phyloP scores from a whole-genome alignment of 1,140 invertebrate species.

The Drosophila guanche region DNA sequence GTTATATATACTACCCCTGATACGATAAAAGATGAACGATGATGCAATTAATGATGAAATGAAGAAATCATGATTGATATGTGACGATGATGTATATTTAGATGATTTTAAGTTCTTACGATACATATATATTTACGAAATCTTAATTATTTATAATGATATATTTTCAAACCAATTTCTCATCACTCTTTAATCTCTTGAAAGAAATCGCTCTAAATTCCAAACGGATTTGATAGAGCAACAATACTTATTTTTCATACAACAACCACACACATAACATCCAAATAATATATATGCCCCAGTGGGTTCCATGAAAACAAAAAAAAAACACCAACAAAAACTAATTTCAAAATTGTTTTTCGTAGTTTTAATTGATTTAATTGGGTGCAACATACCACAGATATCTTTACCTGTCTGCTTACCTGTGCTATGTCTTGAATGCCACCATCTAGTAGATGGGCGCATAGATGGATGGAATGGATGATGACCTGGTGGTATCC shows the following conservation, averaged over 20 bases:
- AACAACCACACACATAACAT: conserved; percentile 59
- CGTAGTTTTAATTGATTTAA: conserved; percentile 61
- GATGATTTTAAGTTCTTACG: conserved; percentile 70
- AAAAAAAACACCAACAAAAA: conserved; percentile 19
- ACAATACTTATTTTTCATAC: conserved; percentile 32
- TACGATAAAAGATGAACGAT: conserved; percentile 28
- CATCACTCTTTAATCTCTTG: conserved; percentile 48
- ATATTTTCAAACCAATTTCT: conserved; percentile 34
- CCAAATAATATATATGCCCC: conserved; percentile 76
- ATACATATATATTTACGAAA: conserved; percentile 71
- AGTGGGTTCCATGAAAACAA: conserved; percentile 77
- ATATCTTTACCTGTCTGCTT: conserved; percentile 18
- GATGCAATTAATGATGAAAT: conserved; percentile 18
- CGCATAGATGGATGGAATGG: conserved; percentile 8
- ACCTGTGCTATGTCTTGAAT: conserved; percentile 10
- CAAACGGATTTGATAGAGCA: conserved; percentile 32
- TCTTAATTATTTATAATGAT: conserved; percentile 61
- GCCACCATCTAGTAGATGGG: conserved; percentile 32
- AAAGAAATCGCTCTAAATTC: conserved; percentile 28
- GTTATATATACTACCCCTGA: conserved; percentile 31
- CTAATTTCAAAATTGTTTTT: conserved; percentile 40
- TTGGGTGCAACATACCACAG: conserved; percentile 53
- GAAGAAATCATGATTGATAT: conserved; percentile 35
- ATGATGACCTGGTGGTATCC: no score
- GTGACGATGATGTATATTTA: conserved; percentile 70